Conservation (phyloP, 1,140 invertebrate species). For the Venustaconcha ellipsiformis region DNA sequence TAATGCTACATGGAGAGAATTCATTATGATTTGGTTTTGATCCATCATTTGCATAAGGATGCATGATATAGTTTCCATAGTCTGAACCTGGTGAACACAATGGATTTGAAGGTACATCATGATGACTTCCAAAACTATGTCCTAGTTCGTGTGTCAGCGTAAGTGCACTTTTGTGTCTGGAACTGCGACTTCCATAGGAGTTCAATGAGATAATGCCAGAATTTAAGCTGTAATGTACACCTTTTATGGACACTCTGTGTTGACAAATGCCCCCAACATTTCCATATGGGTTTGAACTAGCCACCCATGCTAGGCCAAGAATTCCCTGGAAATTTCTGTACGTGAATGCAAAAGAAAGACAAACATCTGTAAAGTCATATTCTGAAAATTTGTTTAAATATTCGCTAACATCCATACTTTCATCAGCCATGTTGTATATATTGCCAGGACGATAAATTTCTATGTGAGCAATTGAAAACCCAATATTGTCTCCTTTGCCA, state of each 20-base stretch:
- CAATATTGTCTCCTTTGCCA: constrained; percentile 54
- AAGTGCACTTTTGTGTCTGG: constrained; percentile 32
- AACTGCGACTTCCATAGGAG: constrained; percentile 33
- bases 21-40: constrained; percentile 44
- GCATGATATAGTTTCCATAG: constrained; percentile 59
- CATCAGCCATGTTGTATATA: constrained; percentile 34
- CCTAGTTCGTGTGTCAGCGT: constrained; percentile 59
- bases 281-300: constrained; percentile 37
- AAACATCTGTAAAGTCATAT: constrained; percentile 49
- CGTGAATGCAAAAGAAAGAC: constrained; percentile 54
- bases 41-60: constrained; percentile 39
- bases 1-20: constrained; percentile 59
- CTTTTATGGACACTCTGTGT: constrained; percentile 20
- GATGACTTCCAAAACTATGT: constrained; percentile 58
- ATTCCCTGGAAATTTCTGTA: constrained; percentile 48
- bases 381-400: constrained; percentile 54
- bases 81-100: constrained; percentile 34
- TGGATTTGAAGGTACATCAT: constrained; percentile 39
- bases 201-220: constrained; percentile 46
- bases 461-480: constrained; percentile 52
- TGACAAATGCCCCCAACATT: constrained; percentile 48
- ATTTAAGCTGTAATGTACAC: constrained; percentile 45
- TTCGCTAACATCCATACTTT: constrained; percentile 19
- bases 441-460: constrained; percentile 33
- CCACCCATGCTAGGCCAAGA: constrained; percentile 56